These are phyloP conservation scores for Oophaga pumilio DNA, from an alignment of 2,113 vertebrate species.

Conservation along the genomic window DNA sequence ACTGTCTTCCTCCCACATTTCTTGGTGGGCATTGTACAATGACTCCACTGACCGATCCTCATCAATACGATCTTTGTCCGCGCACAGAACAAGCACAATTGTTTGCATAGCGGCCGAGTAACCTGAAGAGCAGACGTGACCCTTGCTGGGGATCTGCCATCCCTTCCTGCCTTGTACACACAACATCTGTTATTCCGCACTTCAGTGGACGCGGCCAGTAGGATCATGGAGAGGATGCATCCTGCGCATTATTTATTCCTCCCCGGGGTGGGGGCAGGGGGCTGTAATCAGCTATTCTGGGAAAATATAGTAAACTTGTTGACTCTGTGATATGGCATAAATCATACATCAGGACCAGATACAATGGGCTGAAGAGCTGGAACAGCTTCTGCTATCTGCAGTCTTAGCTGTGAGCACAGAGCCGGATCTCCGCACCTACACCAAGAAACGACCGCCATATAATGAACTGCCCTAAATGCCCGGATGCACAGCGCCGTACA, in stretches of 20 bases:
- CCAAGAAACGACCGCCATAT: too few relatives aligned
- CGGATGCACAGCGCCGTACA: too few relatives aligned
- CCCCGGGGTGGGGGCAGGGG: constrained; percentile 1
- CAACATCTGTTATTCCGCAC: constrained; percentile 50
- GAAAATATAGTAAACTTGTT: not conserved
- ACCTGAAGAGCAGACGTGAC: constrained; percentile 1
- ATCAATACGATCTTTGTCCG: not conserved
- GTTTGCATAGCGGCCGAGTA: not conserved
- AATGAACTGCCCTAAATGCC: not conserved
- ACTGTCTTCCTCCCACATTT: not conserved
- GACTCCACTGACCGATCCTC: not conserved
- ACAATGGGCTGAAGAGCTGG: not conserved
- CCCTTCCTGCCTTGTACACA: constrained; percentile 10
- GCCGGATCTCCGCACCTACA: not conserved
- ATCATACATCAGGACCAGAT: constrained; percentile 9
- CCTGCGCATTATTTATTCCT: constrained; percentile 42
- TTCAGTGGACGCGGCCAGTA: constrained; percentile 11
- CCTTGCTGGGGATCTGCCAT: constrained; percentile 21
- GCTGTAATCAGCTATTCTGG: constrained; percentile 24
- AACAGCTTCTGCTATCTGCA: not conserved
- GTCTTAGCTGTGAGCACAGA: not conserved
- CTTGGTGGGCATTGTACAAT: not conserved
- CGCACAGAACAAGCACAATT: not conserved
- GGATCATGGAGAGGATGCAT: constrained; percentile 24
- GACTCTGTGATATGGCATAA: constrained; percentile 40